Percentiles rank a stretch among this genome's conserved stretches.
phyloP scores from a whole-genome alignment of 2,113 vertebrate species.

The Oncorhynchus keta region DNA sequence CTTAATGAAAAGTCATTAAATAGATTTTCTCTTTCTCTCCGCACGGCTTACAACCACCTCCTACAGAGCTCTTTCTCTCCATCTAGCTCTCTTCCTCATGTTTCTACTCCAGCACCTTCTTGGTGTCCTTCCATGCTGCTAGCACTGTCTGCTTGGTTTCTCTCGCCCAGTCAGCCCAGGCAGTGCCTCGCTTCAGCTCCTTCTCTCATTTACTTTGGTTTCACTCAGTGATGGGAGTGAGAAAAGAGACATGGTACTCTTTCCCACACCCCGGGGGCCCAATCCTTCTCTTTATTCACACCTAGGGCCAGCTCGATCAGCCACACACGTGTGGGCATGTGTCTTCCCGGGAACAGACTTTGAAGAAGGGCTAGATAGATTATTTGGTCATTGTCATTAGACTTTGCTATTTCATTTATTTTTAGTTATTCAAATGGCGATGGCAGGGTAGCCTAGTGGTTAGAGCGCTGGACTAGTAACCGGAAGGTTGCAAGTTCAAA shows the following conservation, averaged over 20 bases:
- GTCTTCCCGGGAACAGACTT: too few relatives aligned
- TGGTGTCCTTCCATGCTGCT: not conserved
- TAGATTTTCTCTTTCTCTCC: not conserved
- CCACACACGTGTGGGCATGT: too few relatives aligned
- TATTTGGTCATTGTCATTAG: too few relatives aligned
- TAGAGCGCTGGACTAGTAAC: too few relatives aligned
- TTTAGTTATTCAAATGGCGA: too few relatives aligned
- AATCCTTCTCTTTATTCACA: not conserved
- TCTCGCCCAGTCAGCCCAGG: not conserved
- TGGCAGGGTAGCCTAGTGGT: too few relatives aligned
- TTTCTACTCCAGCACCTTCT: not conserved
- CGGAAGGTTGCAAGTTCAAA: too few relatives aligned
- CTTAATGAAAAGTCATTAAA: constrained; percentile 15
- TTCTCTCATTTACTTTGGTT: not conserved
- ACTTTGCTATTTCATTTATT: too few relatives aligned
- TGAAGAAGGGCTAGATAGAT: too few relatives aligned
- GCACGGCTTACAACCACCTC: not conserved
- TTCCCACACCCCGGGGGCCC: not conserved
- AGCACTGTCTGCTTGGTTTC: not conserved
- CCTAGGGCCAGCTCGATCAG: not conserved
- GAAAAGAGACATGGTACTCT: not conserved
- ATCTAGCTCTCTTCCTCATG: not conserved
- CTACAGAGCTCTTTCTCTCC: not conserved
- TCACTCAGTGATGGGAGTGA: not conserved
- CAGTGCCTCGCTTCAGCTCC: not conserved